Evolutionary conservation across 2,888 invertebrate species (phyloP), one percentile per base, ranked within the genome.

Genomic region (Coleophora flavipennella): DNA sequence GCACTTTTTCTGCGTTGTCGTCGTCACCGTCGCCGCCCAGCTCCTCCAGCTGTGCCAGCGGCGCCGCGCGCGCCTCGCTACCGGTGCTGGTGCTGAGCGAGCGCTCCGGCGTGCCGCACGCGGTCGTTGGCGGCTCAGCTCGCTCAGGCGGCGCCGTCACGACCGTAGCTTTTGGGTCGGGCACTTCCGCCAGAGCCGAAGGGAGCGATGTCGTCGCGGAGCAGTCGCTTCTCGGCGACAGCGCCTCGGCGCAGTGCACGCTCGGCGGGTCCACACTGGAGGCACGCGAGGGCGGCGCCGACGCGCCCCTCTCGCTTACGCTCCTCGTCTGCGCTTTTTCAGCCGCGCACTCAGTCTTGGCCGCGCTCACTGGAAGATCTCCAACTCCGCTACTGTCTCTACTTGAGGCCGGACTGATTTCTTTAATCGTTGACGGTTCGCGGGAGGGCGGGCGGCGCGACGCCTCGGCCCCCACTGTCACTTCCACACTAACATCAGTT

Each of bases 21-120:
- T 89, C 90, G 55, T 90, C 89, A 35, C 89, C 90, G 33, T 88
- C 88, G 66, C 89, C 89, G 59, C 89, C 88, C 3, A 86, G 71
- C 35, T 61, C 68, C 44, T 72, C 74, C 35, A 26, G 35, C 48
- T 14, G 43, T 9, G 31, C 11, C 26, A 25, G 8, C 29, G 8
- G 11, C 43, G 14, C 51, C 44, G 29, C 40, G 45, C 12, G 37
- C 32, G 31, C 46, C 49, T 11, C 32, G 13, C n/a, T 32, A 10
- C 63, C 67, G 78, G 55, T 87, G 12, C 86, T 87, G 31, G 87
- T 62, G 1, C 86, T 87, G 3, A 87, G 87, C 14, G 26, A 33
- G 25, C 43, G 33, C 26, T 36, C 31, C 31, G 14, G 13, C n/a
- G 36, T 12, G 13, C 13, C 13, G 14, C 14, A 8, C 33, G 11